Percentiles rank a stretch among this genome's conserved stretches.
Conservation (phyloP, 2,797 vertebrate genomes). For the Aplochiton taeniatus region DNA sequence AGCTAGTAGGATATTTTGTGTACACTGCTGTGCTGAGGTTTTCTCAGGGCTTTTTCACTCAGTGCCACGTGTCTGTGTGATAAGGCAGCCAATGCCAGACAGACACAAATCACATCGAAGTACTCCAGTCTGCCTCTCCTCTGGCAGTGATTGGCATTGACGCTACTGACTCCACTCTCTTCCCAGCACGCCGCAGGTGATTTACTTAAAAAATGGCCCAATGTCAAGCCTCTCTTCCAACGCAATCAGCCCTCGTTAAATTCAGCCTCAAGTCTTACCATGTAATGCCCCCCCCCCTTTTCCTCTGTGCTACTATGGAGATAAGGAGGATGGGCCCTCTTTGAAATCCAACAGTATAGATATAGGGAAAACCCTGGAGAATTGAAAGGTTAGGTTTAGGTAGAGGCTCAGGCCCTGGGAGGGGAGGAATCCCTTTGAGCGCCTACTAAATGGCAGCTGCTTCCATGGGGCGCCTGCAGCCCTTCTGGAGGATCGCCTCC, state of each 20-base stretch:
- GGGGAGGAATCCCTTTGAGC: conserved; percentile 3
- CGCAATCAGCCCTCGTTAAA: background rate
- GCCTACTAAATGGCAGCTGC: conserved; percentile 37
- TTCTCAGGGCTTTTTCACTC: conserved; percentile 12
- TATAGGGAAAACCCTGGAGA: background rate
- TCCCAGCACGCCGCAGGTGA: conserved; percentile 30
- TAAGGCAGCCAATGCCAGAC: conserved; percentile 20
- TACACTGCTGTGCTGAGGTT: background rate
- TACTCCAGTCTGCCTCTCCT: conserved; percentile 26
- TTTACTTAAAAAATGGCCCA: conserved; percentile 26
- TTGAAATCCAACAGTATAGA: conserved; percentile 16
- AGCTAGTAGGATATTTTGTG: background rate
- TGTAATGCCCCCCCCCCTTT: background rate
- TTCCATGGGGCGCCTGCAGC: conserved; percentile 16
- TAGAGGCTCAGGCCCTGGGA: background rate
- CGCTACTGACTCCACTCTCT: background rate
- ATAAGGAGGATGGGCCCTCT: background rate
- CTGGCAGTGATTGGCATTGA: conserved; percentile 29
- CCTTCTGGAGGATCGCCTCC: background rate
- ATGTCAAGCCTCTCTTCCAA: background rate
- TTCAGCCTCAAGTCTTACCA: background rate
- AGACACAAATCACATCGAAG: conserved; percentile 28
- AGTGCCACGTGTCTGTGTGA: background rate
- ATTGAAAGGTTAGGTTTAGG: background rate
- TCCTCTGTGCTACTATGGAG: background rate